Base-by-base conservation (phyloP, 2,113 vertebrate genomes). In the Candoia aspera region DNA sequence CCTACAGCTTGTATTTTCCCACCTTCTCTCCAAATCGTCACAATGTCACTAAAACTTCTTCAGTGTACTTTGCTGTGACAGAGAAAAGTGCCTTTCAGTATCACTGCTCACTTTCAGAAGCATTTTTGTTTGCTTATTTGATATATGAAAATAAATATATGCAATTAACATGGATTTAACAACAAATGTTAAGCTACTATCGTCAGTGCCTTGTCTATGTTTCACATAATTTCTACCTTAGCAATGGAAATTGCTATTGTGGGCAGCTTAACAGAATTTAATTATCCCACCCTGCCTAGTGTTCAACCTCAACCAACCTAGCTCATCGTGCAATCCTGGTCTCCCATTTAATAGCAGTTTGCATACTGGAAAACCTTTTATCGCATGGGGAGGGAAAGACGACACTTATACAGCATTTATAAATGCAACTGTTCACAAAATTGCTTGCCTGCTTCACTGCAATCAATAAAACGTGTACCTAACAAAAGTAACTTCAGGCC, bases 161-260 rank as follows among this genome's bases (percentile, higher is more conserved):
- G 58, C 58, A 87, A 92, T 89, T 89, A 89, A 84, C 57, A 88
- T 79, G 53, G 42, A 83, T 29, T 62, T 89, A 84, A 79, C 91
- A 89, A 73, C 84, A 92, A 42, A 49, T 33, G 23, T 92, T 89
- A 92, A 9, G 58, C 79, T 92, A 62, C 46, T 54, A 42, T 92
- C 23, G 73, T 89, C 91, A 92, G 91, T 92, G 91, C 91, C 91
- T 92, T 92, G 91, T 84, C 58, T 92, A 79, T 24, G 46, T 89
- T 88, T 89, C 54, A 89, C 23, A 84, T 92, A 92, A 89, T 89
- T 84, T 92, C 87, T 92, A 89, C 73, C 42, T 49, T 92, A 62
- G 42, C 68, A 89, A 24, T 54, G 85, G 68, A 55, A 88, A 84
- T n/a, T 88, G 58, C 85, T 88, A 54, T 53, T 84, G 85, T 46